Percentiles rank a stretch among this genome's conserved stretches.
These are phyloP conservation scores for Bolinopsis microptera DNA, from an alignment of 37 sponge, comb jelly and placozoan genomes.

Conservation along the genomic window DNA sequence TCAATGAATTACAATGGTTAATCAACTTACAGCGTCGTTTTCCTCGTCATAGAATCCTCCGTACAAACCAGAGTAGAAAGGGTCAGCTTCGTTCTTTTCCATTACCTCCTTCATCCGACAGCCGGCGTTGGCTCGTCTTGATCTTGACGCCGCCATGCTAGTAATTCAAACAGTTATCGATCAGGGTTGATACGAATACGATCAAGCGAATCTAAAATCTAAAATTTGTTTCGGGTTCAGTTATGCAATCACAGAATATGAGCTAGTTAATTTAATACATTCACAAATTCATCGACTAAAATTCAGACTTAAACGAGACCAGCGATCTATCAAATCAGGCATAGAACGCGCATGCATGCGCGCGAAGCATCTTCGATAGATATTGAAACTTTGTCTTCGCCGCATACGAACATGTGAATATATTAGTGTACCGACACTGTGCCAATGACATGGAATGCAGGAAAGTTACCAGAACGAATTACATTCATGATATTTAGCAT, in stretches of 20 bases:
- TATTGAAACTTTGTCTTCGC: not conserved
- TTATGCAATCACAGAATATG: too few relatives aligned
- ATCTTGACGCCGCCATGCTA: constrained; percentile 64
- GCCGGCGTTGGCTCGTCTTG: constrained; percentile 31
- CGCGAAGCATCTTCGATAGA: not conserved
- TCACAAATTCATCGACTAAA: too few relatives aligned
- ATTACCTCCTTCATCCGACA: constrained; percentile 63
- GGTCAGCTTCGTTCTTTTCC: constrained; percentile 29
- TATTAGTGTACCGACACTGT: not conserved
- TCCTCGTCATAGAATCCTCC: constrained; percentile 61
- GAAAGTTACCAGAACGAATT: not conserved
- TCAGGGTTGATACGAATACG: too few relatives aligned
- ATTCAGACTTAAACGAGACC: too few relatives aligned
- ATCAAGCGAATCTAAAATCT: too few relatives aligned
- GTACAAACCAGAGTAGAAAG: constrained; percentile 32
- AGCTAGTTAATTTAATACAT: too few relatives aligned
- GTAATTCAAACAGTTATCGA: too few relatives aligned
- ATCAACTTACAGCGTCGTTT: constrained; percentile 34
- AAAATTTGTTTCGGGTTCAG: too few relatives aligned
- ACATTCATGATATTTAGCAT: not conserved
- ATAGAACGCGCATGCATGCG: not conserved
- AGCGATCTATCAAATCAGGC: too few relatives aligned
- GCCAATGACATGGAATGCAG: not conserved
- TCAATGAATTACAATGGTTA: too few relatives aligned
- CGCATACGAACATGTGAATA: not conserved